A percentile compares a stretch with the other conserved stretches of the same genome.
Conservation (phyloP, 2,797 vertebrate species). For the Anableps anableps region DNA sequence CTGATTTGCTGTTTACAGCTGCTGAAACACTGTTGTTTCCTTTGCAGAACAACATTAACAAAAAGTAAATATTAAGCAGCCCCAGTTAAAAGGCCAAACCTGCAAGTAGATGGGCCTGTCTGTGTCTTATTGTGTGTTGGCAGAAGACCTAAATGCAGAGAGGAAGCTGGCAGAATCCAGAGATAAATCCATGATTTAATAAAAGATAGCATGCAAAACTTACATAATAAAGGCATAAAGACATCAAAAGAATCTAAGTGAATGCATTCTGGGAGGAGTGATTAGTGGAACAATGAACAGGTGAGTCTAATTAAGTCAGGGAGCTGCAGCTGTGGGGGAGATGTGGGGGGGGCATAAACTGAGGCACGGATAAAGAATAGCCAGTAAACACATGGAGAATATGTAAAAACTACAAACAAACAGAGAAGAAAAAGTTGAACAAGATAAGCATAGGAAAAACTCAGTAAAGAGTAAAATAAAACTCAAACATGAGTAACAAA, state of each 20-base stretch:
- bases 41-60: not conserved
- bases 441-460: not conserved
- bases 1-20: too few relatives aligned
- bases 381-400: not conserved
- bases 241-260: not conserved
- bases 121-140: not conserved
- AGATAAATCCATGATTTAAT: not conserved
- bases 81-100: not conserved
- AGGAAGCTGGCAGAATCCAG: not conserved
- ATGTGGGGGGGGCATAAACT: not conserved
- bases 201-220: not conserved
- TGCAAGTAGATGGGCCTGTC: not conserved
- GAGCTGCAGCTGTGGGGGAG: not conserved
- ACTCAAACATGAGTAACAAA: not conserved
- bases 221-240: not conserved
- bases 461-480: not conserved
- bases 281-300: conserved; percentile 1
- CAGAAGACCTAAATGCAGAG: not conserved
- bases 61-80: not conserved
- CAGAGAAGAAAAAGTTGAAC: not conserved
- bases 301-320: conserved; percentile 1
- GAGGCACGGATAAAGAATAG: not conserved
- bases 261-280: not conserved
- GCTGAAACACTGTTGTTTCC: not conserved
- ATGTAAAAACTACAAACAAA: not conserved